Conservation (phyloP, 2,888 invertebrate genomes). For the Troides helena region DNA sequence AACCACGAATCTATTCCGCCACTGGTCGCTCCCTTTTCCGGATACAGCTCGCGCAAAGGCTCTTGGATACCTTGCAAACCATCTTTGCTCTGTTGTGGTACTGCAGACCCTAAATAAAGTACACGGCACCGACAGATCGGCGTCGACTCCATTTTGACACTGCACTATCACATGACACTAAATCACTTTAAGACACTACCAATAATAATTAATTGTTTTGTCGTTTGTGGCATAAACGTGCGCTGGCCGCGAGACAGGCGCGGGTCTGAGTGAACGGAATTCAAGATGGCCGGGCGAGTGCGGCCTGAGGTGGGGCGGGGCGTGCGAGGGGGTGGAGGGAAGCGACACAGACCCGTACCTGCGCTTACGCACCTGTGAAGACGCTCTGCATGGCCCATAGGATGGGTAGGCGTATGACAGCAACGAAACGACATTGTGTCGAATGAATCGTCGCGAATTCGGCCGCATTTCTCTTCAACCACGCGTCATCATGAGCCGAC, state of each 20-base stretch:
- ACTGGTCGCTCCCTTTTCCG: slow-evolving; percentile 94
- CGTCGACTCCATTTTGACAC: slow-evolving; percentile 86
- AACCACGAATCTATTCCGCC: slow-evolving; percentile 97
- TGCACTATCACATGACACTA: slow-evolving; percentile 75
- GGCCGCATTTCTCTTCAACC: slow-evolving; percentile 69
- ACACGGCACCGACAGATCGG: slow-evolving; percentile 98
- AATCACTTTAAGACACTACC: slow-evolving; percentile 59
- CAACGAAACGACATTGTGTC: slow-evolving; percentile 78
- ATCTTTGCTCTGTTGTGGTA: slow-evolving; percentile 98
- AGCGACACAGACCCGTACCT: slow-evolving; percentile 47
- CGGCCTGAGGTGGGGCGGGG: slow-evolving; percentile 34
- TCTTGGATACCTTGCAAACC: slow-evolving; percentile 98
- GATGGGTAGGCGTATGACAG: slow-evolving; percentile 46
- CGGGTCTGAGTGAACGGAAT: slow-evolving; percentile 78
- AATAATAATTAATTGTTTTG: slow-evolving; percentile 43
- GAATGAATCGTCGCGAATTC: slow-evolving; percentile 73
- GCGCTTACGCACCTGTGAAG: slow-evolving; percentile 74
- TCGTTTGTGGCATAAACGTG: slow-evolving; percentile 53
- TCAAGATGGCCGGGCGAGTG: slow-evolving; percentile 69
- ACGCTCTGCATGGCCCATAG: slow-evolving; percentile 46
- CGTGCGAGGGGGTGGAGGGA: slow-evolving; percentile 31
- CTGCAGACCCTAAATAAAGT: slow-evolving; percentile 96
- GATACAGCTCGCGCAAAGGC: slow-evolving; percentile 96
- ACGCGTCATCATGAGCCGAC: slow-evolving; percentile 56
- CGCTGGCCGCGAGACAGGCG: slow-evolving; percentile 69